These are phyloP conservation scores for Suricata suricatta DNA, from an alignment of 2,113 vertebrate genomes.

Conservation along the genomic window DNA sequence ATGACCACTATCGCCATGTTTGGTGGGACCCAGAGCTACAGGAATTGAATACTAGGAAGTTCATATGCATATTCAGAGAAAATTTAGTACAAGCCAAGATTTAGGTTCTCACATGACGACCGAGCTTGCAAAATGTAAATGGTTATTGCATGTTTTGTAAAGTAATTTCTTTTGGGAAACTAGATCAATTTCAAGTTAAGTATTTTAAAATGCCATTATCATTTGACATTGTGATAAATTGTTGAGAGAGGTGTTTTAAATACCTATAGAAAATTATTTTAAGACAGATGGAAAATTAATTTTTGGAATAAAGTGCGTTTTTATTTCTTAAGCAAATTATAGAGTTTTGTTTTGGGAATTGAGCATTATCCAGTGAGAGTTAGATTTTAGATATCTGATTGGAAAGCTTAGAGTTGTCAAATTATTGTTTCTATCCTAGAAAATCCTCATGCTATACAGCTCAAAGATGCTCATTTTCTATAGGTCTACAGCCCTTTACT, in stretches of 20 bases:
- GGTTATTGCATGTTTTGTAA: neutral
- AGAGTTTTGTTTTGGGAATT: neutral
- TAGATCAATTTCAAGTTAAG: neutral
- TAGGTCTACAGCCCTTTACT: neutral
- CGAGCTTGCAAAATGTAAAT: neutral
- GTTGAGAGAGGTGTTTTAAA: constrained; percentile 7
- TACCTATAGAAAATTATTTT: neutral
- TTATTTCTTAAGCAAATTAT: neutral
- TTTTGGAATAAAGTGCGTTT: neutral
- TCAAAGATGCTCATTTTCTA: neutral
- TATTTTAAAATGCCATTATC: neutral
- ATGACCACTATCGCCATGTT: neutral
- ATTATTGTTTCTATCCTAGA: neutral
- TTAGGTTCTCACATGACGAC: neutral
- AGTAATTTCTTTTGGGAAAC: neutral
- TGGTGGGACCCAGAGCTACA: neutral
- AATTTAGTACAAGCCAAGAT: neutral
- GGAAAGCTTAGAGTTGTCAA: neutral
- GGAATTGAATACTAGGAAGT: neutral
- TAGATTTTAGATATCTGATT: neutral
- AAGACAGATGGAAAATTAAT: neutral
- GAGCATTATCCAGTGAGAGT: neutral
- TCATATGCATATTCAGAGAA: neutral
- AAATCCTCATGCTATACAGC: neutral
- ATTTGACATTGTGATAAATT: neutral